Evolutionary conservation across 2,113 vertebrate species (phyloP).

Genomic region (Oenanthe melanoleuca): DNA sequence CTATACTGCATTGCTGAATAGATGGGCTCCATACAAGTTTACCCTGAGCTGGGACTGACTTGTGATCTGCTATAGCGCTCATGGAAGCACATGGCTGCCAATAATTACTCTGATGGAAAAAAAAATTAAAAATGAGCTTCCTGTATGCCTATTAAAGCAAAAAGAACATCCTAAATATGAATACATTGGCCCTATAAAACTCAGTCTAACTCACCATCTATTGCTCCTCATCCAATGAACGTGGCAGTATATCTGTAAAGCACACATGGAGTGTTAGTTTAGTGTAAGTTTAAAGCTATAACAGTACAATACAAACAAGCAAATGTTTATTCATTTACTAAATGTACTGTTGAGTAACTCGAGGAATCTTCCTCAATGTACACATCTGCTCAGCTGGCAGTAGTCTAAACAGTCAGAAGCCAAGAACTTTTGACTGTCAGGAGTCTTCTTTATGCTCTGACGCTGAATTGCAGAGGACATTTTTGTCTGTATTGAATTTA

Average conservation of each 20-base stretch:
- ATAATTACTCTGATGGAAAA: not conserved
- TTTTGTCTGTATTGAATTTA: not conserved
- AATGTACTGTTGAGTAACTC: not conserved
- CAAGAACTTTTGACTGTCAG: not conserved
- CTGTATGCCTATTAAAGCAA: not conserved
- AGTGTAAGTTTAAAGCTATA: not conserved
- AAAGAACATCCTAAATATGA: not conserved
- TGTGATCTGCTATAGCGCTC: not conserved
- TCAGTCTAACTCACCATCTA: not conserved
- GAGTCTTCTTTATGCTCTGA: not conserved
- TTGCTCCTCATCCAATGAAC: not conserved
- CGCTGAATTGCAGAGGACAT: not conserved
- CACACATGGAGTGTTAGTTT: not conserved
- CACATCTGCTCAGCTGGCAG: slow-evolving; percentile 8
- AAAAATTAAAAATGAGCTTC: not conserved
- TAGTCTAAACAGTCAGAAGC: not conserved
- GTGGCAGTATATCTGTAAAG: not conserved
- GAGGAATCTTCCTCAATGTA: not conserved
- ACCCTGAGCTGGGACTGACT: not conserved
- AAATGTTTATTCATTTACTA: not conserved
- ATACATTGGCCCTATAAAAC: not conserved
- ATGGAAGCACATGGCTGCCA: not conserved
- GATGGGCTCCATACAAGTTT: not conserved
- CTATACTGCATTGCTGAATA: not conserved
- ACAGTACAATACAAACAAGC: not conserved